Conservation (phyloP, 2,888 invertebrate species). For the Tubulanus polymorphus region DNA sequence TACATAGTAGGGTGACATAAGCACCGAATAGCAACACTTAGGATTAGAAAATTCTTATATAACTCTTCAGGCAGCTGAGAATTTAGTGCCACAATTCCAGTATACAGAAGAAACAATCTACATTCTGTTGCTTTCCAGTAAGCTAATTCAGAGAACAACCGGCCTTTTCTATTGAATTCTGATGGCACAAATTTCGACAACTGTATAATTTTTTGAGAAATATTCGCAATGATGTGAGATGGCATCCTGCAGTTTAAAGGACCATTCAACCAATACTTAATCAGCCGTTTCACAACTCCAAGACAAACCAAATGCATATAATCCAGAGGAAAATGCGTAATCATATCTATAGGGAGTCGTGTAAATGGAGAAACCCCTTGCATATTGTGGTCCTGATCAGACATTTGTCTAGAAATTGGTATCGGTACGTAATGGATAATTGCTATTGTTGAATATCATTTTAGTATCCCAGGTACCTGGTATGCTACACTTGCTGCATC, state of each 20-base stretch:
- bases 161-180: constrained; percentile 34
- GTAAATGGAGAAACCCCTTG: constrained; percentile 12
- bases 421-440: too few species aligned
- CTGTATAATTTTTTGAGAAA: constrained; percentile 12
- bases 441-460: too few species aligned
- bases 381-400: too few species aligned
- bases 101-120: constrained; percentile 30
- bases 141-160: constrained; percentile 26
- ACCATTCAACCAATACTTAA: constrained; percentile 28
- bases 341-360: constrained; percentile 9
- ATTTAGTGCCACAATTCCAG: constrained; percentile 22
- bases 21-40: constrained; percentile 17
- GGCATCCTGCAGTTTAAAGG: constrained; percentile 17
- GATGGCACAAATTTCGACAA: constrained; percentile 15
- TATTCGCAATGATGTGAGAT: background rate
- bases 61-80: constrained; percentile 7
- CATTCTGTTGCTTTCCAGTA: constrained; percentile 42
- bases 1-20: constrained; percentile 2
- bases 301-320: constrained; percentile 39
- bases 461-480: too few species aligned
- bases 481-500: constrained; percentile 32
- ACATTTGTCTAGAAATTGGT: too few species aligned
- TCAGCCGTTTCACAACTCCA: constrained; percentile 36
- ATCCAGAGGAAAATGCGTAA: constrained; percentile 18
- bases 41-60: constrained; percentile 17